phyloP scores from a whole-genome alignment of 1,140 invertebrate genomes.

The Orussus abietinus region DNA sequence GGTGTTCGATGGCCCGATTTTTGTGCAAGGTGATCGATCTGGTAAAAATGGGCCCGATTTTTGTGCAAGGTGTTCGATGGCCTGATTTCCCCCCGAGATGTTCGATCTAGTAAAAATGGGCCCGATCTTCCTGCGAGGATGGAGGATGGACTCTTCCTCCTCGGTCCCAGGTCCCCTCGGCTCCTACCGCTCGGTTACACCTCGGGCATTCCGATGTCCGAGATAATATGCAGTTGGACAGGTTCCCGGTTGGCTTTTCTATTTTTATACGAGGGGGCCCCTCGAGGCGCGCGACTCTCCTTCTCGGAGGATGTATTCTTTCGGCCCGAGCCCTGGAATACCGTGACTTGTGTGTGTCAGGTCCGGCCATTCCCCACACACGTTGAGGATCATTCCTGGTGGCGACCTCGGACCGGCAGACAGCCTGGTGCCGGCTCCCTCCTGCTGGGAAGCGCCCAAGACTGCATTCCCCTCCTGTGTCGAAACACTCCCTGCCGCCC shows the following conservation, averaged over 20 bases:
- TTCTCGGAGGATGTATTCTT: background rate
- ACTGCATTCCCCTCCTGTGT: slow-evolving; percentile 14
- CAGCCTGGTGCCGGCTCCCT: slow-evolving; percentile 47
- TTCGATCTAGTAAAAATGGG: too few species aligned
- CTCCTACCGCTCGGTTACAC: too few species aligned
- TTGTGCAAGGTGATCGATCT: too few species aligned
- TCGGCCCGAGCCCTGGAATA: too few species aligned
- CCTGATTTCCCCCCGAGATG: too few species aligned
- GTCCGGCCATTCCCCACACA: slow-evolving; percentile 15
- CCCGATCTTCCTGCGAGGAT: too few species aligned
- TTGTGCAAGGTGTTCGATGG: too few species aligned
- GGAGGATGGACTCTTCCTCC: too few species aligned
- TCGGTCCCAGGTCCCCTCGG: too few species aligned
- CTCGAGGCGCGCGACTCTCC: slow-evolving; percentile 17
- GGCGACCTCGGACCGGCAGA: slow-evolving; percentile 34
- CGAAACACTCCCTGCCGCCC: too few species aligned
- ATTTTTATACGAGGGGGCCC: slow-evolving; percentile 36
- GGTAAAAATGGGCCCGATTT: too few species aligned
- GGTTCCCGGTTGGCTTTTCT: slow-evolving; percentile 41
- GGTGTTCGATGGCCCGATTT: too few species aligned
- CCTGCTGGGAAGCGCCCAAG: slow-evolving; percentile 33
- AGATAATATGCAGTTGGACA: slow-evolving; percentile 45
- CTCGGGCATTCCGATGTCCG: slow-evolving; percentile 39
- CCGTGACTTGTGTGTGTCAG: slow-evolving; percentile 4
- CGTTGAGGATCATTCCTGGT: slow-evolving; percentile 5